These are phyloP conservation scores for Rhynchotus rufescens DNA, from an alignment of 2,797 vertebrate species.

Conservation along the genomic window DNA sequence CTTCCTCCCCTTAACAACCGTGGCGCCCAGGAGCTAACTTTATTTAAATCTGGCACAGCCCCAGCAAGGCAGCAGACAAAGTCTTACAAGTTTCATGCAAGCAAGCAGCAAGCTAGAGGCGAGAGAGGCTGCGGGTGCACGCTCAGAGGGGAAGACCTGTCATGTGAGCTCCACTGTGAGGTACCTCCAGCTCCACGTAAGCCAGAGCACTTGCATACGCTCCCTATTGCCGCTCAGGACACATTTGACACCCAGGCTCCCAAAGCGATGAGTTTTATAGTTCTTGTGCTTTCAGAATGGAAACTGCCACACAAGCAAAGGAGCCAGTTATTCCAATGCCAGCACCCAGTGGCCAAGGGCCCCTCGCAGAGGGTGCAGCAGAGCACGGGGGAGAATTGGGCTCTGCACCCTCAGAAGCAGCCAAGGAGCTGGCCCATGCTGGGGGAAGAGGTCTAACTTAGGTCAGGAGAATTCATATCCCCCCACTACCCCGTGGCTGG, in stretches of 20 bases:
- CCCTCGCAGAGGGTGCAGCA: neutral
- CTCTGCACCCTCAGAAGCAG: neutral
- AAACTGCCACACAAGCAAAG: neutral
- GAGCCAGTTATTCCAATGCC: neutral
- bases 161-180: neutral
- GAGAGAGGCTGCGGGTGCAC: neutral
- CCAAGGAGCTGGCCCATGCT: neutral
- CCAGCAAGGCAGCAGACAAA: neutral
- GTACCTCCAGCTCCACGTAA: neutral
- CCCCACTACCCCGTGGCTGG: accelerated
- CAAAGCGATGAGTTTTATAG: neutral
- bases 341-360: neutral
- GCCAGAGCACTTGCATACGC: neutral
- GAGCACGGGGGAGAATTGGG: neutral
- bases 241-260: accelerated
- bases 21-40: neutral
- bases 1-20: neutral
- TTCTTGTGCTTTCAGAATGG: neutral
- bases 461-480: neutral
- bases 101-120: neutral
- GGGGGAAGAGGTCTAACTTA: neutral
- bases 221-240: neutral
- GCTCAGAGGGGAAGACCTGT: neutral
- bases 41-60: neutral
- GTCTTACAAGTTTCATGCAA: neutral